phyloP scores from a whole-genome alignment of 2,113 vertebrate species.

The Aplodontia rufa region DNA sequence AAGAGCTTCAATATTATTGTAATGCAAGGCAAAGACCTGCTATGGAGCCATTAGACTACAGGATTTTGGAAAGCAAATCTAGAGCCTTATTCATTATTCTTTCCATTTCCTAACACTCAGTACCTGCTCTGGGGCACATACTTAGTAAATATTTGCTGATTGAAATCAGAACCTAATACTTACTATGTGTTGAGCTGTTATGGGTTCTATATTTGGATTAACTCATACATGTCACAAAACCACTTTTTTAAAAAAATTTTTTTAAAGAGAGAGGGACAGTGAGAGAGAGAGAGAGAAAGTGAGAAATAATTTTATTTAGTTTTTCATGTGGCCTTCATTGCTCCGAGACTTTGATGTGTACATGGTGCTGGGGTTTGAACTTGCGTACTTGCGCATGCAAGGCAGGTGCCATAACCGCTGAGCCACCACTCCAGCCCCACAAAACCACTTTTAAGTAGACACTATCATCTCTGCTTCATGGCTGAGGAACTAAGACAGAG shows the following conservation, averaged over 20 bases:
- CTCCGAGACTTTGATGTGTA: no score
- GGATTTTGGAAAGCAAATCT: not conserved
- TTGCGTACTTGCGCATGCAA: no score
- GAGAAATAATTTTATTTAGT: no score
- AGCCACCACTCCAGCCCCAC: no score
- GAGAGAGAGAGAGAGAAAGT: no score
- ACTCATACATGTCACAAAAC: not conserved
- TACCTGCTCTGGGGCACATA: no score
- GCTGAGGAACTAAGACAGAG: not conserved
- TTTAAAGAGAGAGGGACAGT: no score
- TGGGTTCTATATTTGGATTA: accelerated
- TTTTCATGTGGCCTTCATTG: no score
- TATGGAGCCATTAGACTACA: not conserved
- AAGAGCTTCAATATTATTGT: slow-evolving; percentile 38
- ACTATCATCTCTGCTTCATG: not conserved
- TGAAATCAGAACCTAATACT: not conserved
- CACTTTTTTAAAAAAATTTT: no score
- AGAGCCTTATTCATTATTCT: not conserved
- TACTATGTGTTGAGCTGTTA: not conserved
- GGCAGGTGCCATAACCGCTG: no score
- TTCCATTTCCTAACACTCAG: not conserved
- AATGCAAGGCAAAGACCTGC: not conserved
- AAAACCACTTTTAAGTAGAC: not conserved
- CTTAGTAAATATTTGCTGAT: not conserved
- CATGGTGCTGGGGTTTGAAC: no score